phyloP scores from a whole-genome alignment of 2,113 vertebrate genomes.

The Pachypanchax playfairii region DNA sequence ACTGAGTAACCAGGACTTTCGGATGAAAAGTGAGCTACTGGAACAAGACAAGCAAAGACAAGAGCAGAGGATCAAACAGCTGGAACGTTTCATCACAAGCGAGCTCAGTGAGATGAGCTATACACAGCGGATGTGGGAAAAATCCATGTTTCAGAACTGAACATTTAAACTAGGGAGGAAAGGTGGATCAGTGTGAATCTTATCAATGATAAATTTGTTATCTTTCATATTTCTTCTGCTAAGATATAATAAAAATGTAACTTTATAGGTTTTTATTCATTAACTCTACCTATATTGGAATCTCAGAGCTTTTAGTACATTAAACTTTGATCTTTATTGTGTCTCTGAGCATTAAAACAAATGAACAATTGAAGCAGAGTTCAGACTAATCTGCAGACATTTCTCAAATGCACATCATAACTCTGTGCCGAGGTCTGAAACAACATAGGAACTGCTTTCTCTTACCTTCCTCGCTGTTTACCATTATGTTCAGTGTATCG shows the following conservation, averaged over 20 bases:
- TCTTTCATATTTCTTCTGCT: too few species aligned
- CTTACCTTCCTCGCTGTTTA: slow-evolving; percentile 48
- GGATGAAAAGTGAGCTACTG: too few species aligned
- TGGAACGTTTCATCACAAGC: background rate
- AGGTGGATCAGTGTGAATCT: too few species aligned
- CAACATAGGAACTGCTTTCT: slow-evolving; percentile 4
- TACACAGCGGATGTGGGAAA: background rate
- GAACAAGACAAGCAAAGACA: background rate
- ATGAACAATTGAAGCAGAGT: slow-evolving; percentile 43
- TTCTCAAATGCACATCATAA: slow-evolving; percentile 41
- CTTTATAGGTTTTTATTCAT: too few species aligned
- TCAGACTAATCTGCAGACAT: slow-evolving; percentile 32
- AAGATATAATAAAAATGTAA: too few species aligned
- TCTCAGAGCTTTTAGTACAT: too few species aligned
- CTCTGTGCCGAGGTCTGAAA: slow-evolving; percentile 19
- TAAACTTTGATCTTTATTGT: too few species aligned
- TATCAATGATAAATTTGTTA: too few species aligned
- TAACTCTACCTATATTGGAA: too few species aligned
- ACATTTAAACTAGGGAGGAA: too few species aligned
- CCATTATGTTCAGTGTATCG: slow-evolving; percentile 19
- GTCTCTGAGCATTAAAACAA: background rate
- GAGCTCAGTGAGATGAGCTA: background rate
- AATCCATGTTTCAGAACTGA: too few species aligned
- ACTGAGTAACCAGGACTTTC: too few species aligned
- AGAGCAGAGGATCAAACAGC: background rate